Conservation (phyloP, 2,113 vertebrate genomes). For the Odontophorus gujanensis region DNA sequence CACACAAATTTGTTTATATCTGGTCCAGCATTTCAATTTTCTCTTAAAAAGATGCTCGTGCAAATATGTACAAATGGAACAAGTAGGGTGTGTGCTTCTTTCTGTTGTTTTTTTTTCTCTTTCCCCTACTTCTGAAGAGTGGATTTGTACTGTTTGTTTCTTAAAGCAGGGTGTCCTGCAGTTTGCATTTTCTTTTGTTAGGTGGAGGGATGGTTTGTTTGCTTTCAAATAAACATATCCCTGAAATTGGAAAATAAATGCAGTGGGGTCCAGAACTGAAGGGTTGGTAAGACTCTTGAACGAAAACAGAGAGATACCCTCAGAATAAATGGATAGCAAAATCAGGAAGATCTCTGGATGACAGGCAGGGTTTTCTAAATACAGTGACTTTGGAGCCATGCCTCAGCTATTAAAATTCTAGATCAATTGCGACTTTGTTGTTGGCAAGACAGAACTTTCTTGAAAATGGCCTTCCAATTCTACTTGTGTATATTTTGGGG, state of each 20-base stretch:
- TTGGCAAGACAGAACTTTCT: background rate
- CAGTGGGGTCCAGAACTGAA: background rate
- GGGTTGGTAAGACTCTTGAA: background rate
- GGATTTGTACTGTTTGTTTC: background rate
- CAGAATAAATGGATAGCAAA: background rate
- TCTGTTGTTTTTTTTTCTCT: too few relatives aligned
- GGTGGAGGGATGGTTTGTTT: background rate
- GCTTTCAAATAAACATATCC: background rate
- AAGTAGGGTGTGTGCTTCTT: background rate
- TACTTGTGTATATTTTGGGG: background rate
- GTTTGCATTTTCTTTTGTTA: background rate
- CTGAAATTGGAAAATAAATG: background rate
- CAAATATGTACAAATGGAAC: background rate
- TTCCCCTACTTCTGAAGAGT: background rate
- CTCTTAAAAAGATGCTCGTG: background rate
- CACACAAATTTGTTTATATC: background rate
- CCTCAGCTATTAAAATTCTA: background rate
- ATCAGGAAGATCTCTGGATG: background rate
- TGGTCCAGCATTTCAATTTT: background rate
- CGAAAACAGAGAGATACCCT: background rate
- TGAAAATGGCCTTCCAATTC: background rate
- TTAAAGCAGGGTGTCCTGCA: background rate
- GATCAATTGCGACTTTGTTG: background rate
- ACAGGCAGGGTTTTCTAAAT: constrained; percentile 7
- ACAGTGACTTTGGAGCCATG: background rate